Conservation (phyloP, 2,113 vertebrate species). For the Climacteris rufus region DNA sequence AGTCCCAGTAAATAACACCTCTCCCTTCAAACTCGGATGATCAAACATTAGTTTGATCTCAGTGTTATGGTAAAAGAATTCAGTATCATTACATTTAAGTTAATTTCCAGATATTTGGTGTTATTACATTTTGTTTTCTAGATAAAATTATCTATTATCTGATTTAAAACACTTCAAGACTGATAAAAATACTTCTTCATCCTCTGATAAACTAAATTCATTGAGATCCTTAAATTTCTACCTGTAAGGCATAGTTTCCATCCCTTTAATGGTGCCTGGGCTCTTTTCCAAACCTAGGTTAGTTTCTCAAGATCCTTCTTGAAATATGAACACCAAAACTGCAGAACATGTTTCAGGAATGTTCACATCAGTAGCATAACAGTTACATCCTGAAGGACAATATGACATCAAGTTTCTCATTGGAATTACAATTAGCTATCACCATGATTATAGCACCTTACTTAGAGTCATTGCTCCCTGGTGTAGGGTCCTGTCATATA, state of each 20-base stretch:
- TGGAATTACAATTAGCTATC: background rate
- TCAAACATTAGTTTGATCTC: background rate
- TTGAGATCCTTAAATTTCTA: background rate
- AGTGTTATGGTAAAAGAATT: background rate
- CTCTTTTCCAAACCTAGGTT: background rate
- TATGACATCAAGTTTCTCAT: background rate
- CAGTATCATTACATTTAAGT: background rate
- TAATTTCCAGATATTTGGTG: background rate
- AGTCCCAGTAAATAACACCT: background rate
- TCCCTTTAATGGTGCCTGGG: background rate
- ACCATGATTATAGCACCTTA: background rate
- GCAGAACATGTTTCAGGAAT: background rate
- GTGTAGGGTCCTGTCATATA: background rate
- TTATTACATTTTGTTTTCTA: background rate
- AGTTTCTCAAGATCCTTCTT: background rate
- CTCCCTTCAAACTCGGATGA: background rate
- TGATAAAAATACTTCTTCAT: background rate
- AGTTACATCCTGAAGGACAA: background rate
- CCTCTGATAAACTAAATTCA: background rate
- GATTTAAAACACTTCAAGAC: background rate
- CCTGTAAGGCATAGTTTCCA: background rate
- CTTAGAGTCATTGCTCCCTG: background rate
- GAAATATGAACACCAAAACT: background rate
- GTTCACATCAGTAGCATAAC: background rate
- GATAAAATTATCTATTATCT: background rate